phyloP scores from a whole-genome alignment of 2,888 invertebrate species.

The Dasysyrphus tricinctus region DNA sequence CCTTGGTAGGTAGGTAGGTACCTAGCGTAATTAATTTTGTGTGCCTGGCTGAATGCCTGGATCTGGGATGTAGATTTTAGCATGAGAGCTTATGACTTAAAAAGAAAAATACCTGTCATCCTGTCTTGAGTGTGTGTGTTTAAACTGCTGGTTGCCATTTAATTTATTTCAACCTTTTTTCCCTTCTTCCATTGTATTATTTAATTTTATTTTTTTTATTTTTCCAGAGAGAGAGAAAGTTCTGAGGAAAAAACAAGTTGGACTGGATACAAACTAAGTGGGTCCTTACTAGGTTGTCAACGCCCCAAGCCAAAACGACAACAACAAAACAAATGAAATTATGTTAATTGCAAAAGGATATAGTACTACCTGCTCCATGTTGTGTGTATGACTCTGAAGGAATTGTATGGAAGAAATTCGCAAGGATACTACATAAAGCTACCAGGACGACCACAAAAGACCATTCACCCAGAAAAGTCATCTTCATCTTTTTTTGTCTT shows the following conservation, averaged over 20 bases:
- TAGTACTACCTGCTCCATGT: constrained; percentile 4
- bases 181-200: constrained; percentile 22
- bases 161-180: constrained; percentile 57
- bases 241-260: constrained; percentile 32
- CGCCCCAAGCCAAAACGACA: constrained; percentile 27
- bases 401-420: constrained; percentile 36
- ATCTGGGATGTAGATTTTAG: not conserved
- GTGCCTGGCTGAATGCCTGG: constrained; percentile 41
- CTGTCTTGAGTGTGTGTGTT: constrained; percentile 15
- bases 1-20: not conserved
- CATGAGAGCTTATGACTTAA: not conserved
- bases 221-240: constrained; percentile 27
- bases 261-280: constrained; percentile 57
- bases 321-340: constrained; percentile 51
- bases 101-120: constrained; percentile 33
- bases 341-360: constrained; percentile 64
- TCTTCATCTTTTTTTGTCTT: not conserved
- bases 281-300: constrained; percentile 14
- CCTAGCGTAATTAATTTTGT: constrained; percentile 60
- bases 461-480: constrained; percentile 28
- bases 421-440: constrained; percentile 28
- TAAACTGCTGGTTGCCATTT: constrained; percentile 31
- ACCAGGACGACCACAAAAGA: constrained; percentile 29
- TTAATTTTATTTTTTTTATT: constrained; percentile 15
- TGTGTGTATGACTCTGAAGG: constrained; percentile 19